Evolutionary conservation across 2,797 vertebrate species (phyloP).

Genomic region (Megaceryle alcyon): DNA sequence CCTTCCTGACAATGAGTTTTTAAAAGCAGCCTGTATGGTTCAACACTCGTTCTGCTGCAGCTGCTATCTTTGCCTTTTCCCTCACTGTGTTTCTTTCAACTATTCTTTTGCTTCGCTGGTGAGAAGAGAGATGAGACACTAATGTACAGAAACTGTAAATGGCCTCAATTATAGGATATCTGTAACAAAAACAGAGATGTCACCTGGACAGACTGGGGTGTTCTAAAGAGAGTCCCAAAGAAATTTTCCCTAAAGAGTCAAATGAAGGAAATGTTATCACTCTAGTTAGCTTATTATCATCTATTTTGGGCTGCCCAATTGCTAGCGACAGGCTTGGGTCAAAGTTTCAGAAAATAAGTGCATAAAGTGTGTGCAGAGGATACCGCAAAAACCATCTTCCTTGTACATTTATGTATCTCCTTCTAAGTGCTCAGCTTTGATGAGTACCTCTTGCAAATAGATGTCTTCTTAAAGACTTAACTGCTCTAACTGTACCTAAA

Average conservation of each 20-base stretch:
- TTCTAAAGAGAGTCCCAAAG: background rate
- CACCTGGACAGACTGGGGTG: background rate
- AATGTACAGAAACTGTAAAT: background rate
- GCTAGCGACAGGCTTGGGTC: background rate
- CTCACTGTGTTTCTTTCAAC: background rate
- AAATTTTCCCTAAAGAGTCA: background rate
- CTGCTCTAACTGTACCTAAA: background rate
- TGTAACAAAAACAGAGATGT: background rate
- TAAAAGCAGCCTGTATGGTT: background rate
- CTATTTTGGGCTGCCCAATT: background rate
- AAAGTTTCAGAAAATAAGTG: background rate
- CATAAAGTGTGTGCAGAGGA: accelerated
- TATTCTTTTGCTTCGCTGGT: background rate
- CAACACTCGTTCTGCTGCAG: background rate
- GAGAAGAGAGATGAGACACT: background rate
- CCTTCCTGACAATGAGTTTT: background rate
- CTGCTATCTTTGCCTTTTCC: background rate
- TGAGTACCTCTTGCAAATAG: background rate
- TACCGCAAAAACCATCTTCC: background rate
- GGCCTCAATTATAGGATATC: background rate
- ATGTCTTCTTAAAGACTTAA: background rate
- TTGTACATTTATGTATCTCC: background rate
- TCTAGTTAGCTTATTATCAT: background rate
- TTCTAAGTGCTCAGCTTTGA: background rate
- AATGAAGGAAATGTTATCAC: background rate